A percentile compares a stretch with the other conserved stretches of the same genome.
These are phyloP conservation scores for Corythornis vintsioides DNA, from an alignment of 2,113 vertebrate genomes.

Conservation along the genomic window DNA sequence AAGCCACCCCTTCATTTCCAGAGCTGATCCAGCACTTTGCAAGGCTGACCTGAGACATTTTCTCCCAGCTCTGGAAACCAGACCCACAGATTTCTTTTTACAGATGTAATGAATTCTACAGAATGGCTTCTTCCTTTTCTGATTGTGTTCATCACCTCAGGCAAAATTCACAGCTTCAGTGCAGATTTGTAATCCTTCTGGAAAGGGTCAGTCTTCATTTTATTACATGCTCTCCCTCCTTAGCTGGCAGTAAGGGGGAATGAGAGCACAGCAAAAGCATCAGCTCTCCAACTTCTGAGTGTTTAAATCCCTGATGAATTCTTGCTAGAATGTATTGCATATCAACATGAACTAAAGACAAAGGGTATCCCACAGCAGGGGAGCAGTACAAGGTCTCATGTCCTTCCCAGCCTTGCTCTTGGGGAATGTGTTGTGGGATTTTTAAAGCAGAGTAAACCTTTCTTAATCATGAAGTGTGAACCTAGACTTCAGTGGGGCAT, in stretches of 20 bases:
- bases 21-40: background rate
- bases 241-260: background rate
- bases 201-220: background rate
- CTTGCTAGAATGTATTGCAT: background rate
- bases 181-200: background rate
- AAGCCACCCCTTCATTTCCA: constrained; percentile 28
- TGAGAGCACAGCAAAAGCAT: background rate
- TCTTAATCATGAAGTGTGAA: background rate
- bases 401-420: background rate
- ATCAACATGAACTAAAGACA: background rate
- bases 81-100: background rate
- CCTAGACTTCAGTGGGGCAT: background rate
- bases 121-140: background rate
- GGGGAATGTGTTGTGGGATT: background rate
- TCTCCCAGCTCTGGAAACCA: background rate
- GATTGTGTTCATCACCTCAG: background rate
- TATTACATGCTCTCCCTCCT: background rate
- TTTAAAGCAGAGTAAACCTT: background rate
- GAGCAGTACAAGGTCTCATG: background rate
- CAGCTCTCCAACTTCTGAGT: background rate
- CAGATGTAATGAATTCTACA: background rate
- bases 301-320: background rate
- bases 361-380: background rate
- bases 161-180: background rate
- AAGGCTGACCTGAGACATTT: background rate